phyloP scores from a whole-genome alignment of 1,140 invertebrate species.

The Macrocentrus cingulum region DNA sequence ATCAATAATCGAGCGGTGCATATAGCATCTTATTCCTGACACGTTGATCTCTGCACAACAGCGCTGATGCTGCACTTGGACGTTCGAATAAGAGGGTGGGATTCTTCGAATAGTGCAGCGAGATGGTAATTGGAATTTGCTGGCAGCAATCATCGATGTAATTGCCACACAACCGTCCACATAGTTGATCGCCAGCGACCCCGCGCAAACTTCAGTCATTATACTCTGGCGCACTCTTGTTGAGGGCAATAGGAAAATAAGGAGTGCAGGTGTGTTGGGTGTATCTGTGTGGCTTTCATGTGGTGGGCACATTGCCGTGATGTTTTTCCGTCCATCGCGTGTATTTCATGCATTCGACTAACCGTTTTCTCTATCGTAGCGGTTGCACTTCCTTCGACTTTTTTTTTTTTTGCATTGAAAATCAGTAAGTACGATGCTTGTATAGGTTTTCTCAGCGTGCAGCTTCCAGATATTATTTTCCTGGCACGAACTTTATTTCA shows the following conservation, averaged over 20 bases:
- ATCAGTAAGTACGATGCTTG: background rate
- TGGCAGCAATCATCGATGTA: slow-evolving; percentile 32
- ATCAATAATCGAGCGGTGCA: too few species aligned
- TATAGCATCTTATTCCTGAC: too few species aligned
- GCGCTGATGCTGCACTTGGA: too few species aligned
- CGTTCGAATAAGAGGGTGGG: slow-evolving; percentile 11
- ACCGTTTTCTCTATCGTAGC: slow-evolving; percentile 17
- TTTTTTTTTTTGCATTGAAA: slow-evolving; percentile 31
- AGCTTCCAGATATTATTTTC: too few species aligned
- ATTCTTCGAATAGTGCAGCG: slow-evolving; percentile 13
- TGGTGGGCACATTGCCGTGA: slow-evolving; percentile 8
- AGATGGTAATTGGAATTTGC: slow-evolving; percentile 39
- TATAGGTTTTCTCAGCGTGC: background rate
- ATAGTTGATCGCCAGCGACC: slow-evolving; percentile 30
- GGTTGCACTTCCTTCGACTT: slow-evolving; percentile 27
- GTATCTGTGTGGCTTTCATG: slow-evolving; percentile 11
- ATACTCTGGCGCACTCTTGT: slow-evolving; percentile 8
- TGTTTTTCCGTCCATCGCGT: slow-evolving; percentile 28
- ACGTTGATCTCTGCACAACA: too few species aligned
- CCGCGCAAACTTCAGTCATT: slow-evolving; percentile 13
- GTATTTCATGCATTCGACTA: slow-evolving; percentile 25
- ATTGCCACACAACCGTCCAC: slow-evolving; percentile 30
- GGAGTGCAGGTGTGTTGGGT: background rate
- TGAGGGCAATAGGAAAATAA: slow-evolving; percentile 13
- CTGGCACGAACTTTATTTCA: too few species aligned